Base-by-base conservation (phyloP, 2,113 vertebrate species). In the Aleadryas rufinucha region DNA sequence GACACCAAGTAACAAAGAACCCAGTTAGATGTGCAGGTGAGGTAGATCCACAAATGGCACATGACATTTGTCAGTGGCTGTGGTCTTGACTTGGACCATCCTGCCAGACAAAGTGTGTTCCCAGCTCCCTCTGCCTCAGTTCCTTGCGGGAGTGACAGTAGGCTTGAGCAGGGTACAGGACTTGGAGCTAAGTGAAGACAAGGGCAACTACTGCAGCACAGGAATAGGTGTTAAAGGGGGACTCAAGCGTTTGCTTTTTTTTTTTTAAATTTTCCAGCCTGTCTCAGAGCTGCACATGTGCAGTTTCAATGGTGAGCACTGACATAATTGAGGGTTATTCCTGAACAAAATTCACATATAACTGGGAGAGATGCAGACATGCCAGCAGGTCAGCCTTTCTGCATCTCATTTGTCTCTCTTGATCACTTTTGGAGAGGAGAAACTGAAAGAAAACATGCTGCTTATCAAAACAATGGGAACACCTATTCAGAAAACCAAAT, bases 1-100 rank as follows among this genome's bases (percentile, higher is more conserved):
- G 39, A 74, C 63, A 44, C 22, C 47, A 63, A 71, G 30, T 39
- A 78, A 70, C 52, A 35, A 49, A 81, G 61, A 56, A 54, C 35
- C 33, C 3, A 1, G 83, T 57, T 68, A 79, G 52, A 87, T 13
- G 52, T 13, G 60, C 69, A 72, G 84, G 57, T 94, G 95, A 96
- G 95, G 95, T 87, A 96, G 89, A 75, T 84, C 70, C n/a, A 41
- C 53, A 90, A 90, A 85, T 64, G 61, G 87, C 78, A 90, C 4
- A 0, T 52, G 60, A 56, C 4, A 5, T 85, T 54, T 70, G 39
- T 89, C 77, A 33, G 26, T 35, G 30, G 27, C 5, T 39, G 61
- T 17, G 50, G 66, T 41, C 65, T 41, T 70, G 17, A 42, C 16
- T 49, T 7, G 3, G 75, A 52, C 39, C 71, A 54, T 23, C 50